Conservation (phyloP, 2,888 invertebrate species). For the Stenodera caucasica region DNA sequence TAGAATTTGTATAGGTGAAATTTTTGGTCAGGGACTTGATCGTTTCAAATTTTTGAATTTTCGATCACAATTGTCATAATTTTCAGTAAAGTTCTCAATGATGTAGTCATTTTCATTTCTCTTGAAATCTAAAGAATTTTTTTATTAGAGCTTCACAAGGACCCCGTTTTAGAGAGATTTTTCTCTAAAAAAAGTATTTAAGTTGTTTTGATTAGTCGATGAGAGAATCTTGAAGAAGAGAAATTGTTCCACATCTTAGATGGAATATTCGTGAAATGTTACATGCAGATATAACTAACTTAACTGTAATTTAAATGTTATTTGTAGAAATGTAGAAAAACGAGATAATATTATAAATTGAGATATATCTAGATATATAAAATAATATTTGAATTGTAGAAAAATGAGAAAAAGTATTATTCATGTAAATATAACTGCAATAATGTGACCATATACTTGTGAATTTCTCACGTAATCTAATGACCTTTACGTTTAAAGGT, state of each 20-base stretch:
- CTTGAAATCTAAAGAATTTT: too few species aligned
- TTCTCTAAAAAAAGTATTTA: too few species aligned
- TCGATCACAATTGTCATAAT: too few species aligned
- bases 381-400: neutral
- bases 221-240: slow-evolving; percentile 11
- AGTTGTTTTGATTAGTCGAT: neutral
- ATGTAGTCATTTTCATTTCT: too few species aligned
- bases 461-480: slow-evolving; percentile 13
- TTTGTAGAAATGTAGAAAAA: neutral
- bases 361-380: too few species aligned
- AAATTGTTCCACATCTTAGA: slow-evolving; percentile 23
- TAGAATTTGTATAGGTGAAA: too few species aligned
- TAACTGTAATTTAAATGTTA: slow-evolving; percentile 16
- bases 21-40: too few species aligned
- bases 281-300: neutral
- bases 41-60: too few species aligned
- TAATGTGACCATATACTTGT: slow-evolving; percentile 9
- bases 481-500: slow-evolving; percentile 16
- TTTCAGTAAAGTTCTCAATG: too few species aligned
- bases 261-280: slow-evolving; percentile 25
- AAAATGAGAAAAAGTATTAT: slow-evolving; percentile 8
- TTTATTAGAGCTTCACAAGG: too few species aligned
- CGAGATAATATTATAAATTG: neutral
- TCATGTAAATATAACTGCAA: slow-evolving; percentile 7
- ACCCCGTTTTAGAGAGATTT: too few species aligned